Percentiles rank a stretch among this genome's conserved stretches.
Evolutionary conservation across 64 coral and sea anemone species (phyloP).

Genomic region (Cladopsammia gracilis): DNA sequence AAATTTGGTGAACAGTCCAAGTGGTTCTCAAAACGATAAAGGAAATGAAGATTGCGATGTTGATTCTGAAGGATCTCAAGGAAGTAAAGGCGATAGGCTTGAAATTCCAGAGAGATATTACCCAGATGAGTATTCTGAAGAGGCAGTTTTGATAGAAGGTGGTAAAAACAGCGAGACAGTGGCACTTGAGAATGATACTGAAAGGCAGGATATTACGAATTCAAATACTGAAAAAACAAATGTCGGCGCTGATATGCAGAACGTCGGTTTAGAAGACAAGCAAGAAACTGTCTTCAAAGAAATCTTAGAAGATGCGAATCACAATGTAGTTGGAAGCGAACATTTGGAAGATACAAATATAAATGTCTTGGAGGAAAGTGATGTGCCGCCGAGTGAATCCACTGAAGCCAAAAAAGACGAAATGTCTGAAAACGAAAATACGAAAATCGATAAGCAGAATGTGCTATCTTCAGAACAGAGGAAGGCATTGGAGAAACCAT

Average conservation of each 20-base stretch:
- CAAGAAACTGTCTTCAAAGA: background rate
- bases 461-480: background rate
- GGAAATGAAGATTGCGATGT: background rate
- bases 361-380: too few species aligned
- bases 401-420: background rate
- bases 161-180: background rate
- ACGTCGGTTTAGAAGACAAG: background rate
- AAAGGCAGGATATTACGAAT: background rate
- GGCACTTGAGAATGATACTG: background rate
- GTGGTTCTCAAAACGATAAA: background rate
- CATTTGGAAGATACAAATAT: background rate
- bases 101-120: background rate
- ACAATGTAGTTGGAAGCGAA: background rate
- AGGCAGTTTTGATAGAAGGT: background rate
- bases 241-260: background rate
- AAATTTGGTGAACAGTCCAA: background rate
- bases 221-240: background rate
- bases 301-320: background rate
- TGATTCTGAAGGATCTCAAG: background rate
- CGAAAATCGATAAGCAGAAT: background rate
- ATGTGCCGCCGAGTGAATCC: background rate
- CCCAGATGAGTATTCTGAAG: background rate
- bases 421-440: background rate
- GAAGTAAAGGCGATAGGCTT: constrained; percentile 23
- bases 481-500: background rate